Percentiles rank a stretch among this genome's conserved stretches.
Conservation (phyloP, 1,140 invertebrate species). For the Camponotus pennsylvanicus region DNA sequence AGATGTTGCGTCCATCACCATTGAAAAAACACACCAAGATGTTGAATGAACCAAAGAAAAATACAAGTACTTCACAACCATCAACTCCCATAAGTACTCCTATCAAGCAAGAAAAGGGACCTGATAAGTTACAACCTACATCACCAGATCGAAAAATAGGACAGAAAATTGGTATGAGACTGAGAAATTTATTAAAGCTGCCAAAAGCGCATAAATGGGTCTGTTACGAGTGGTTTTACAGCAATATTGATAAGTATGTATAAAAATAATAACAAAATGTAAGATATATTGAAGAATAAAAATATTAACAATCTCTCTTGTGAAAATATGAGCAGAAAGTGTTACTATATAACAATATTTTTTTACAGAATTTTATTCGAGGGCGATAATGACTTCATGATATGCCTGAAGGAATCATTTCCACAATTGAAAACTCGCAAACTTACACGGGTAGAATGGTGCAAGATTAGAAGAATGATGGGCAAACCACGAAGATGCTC, state of each 20-base stretch:
- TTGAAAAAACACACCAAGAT: conserved; percentile 87
- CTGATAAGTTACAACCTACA: conserved; percentile 84
- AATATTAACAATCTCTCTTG: background rate
- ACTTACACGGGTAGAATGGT: conserved; percentile 97
- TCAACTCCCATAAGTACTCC: conserved; percentile 84
- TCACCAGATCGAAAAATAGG: conserved; percentile 92
- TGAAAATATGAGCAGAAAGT: background rate
- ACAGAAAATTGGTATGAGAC: conserved; percentile 95
- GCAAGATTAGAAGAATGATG: conserved; percentile 97
- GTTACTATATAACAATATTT: conserved; percentile 5
- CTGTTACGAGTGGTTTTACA: conserved; percentile 99
- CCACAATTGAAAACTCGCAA: conserved; percentile 95
- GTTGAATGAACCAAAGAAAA: conserved; percentile 74
- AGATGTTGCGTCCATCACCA: conserved; percentile 88
- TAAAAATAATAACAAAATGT: conserved; percentile 32
- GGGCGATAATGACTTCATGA: conserved; percentile 98
- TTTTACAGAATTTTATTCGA: conserved; percentile 93
- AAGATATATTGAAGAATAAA: conserved; percentile 71
- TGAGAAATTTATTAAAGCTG: conserved; percentile 98
- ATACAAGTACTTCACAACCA: conserved; percentile 72
- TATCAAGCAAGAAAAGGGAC: conserved; percentile 84
- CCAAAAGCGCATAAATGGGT: conserved; percentile 99
- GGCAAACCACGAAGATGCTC: conserved; percentile 98
- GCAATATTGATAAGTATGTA: conserved; percentile 95
- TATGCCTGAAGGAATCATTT: conserved; percentile 97